phyloP scores from a whole-genome alignment of 1,140 invertebrate genomes.

The Pseudachorutes palmiensis region DNA sequence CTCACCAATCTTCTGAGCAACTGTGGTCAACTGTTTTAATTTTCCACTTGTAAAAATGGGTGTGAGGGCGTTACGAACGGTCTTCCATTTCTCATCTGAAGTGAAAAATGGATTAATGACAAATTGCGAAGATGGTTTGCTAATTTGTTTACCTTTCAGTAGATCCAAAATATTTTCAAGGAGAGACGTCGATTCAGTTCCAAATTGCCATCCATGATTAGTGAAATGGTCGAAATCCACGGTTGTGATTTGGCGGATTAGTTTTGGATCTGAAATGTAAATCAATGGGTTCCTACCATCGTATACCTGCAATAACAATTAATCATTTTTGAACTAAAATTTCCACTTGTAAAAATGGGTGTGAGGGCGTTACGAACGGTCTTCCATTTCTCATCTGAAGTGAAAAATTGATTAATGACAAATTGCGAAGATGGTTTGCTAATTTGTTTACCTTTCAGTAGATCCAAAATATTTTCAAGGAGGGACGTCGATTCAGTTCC shows the following conservation, averaged over 20 bases:
- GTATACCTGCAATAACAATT: constrained; percentile 19
- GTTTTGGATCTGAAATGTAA: constrained; percentile 43
- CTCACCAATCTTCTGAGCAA: constrained; percentile 38
- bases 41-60: constrained; percentile 49
- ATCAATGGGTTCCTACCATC: constrained; percentile 10
- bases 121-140: neutral
- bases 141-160: constrained; percentile 28
- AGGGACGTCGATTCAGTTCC: constrained; percentile 18
- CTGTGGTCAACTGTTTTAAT: constrained; percentile 41
- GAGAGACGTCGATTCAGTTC: constrained; percentile 17
- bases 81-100: constrained; percentile 46
- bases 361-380: constrained; percentile 45
- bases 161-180: constrained; percentile 25
- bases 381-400: constrained; percentile 45
- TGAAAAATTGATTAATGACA: neutral
- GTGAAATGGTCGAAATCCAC: constrained; percentile 48
- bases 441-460: constrained; percentile 30
- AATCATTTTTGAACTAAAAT: constrained; percentile 39
- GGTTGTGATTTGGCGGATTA: constrained; percentile 45
- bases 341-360: constrained; percentile 48
- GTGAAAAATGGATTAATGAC: neutral
- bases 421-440: neutral
- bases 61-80: constrained; percentile 45
- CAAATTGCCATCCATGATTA: constrained; percentile 41
- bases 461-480: constrained; percentile 21